phyloP scores from a whole-genome alignment of 2,797 vertebrate genomes.

The Arctocebus calabarensis region DNA sequence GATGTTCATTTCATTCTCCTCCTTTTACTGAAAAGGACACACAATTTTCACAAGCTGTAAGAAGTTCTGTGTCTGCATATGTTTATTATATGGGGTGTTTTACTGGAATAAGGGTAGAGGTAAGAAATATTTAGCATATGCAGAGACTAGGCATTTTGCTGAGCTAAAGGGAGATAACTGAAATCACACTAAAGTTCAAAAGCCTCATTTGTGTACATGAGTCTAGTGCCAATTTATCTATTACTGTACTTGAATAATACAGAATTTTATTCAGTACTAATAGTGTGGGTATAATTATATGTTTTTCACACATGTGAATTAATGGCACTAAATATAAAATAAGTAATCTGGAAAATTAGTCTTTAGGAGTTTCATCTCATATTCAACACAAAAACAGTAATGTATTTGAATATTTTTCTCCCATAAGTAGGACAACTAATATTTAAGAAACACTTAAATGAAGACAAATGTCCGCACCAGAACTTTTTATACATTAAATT shows the following conservation, averaged over 20 bases:
- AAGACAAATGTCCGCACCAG: slow-evolving; percentile 67
- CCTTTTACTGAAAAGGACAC: neutral
- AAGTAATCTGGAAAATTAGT: slow-evolving; percentile 84
- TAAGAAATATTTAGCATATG: neutral
- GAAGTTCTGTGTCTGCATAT: too few species aligned
- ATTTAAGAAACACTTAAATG: slow-evolving; percentile 57
- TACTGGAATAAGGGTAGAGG: neutral
- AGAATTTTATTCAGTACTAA: slow-evolving; percentile 78
- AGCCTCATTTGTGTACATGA: slow-evolving; percentile 77
- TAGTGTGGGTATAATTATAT: slow-evolving; percentile 81
- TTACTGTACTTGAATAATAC: slow-evolving; percentile 80
- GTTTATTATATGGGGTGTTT: fast-evolving
- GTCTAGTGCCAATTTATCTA: slow-evolving; percentile 77
- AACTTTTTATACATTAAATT: slow-evolving; percentile 22
- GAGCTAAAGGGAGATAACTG: slow-evolving; percentile 57
- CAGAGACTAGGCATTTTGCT: slow-evolving; percentile 1
- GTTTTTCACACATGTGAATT: slow-evolving; percentile 83
- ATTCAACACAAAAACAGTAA: slow-evolving; percentile 70
- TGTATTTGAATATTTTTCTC: slow-evolving; percentile 60
- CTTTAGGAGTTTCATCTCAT: slow-evolving; percentile 72
- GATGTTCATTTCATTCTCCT: neutral
- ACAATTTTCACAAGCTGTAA: fast-evolving
- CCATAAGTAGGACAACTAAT: slow-evolving; percentile 21
- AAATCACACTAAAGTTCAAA: slow-evolving; percentile 75
- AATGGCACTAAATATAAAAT: slow-evolving; percentile 83